Percentiles rank a stretch among this genome's conserved stretches.
These are phyloP conservation scores for Toxotes jaculatrix DNA, from an alignment of 2,113 vertebrate species.

Conservation along the genomic window DNA sequence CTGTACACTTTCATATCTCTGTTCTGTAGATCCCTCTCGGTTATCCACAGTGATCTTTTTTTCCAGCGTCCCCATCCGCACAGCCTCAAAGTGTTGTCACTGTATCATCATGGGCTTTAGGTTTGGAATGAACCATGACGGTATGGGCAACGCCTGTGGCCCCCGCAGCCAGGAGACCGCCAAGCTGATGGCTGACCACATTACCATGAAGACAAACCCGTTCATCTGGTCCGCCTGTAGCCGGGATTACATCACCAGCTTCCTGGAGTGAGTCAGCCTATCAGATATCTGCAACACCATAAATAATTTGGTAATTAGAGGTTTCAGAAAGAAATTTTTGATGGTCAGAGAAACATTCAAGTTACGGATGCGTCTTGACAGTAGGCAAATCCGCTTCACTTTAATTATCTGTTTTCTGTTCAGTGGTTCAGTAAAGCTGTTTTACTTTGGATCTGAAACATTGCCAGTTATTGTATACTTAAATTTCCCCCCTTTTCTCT, in stretches of 20 bases:
- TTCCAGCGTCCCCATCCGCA: constrained; percentile 4
- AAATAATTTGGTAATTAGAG: constrained; percentile 57
- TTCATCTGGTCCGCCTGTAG: constrained; percentile 99
- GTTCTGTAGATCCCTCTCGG: constrained; percentile 21
- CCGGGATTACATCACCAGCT: constrained; percentile 98
- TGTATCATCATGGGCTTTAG: constrained; percentile 79
- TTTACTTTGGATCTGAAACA: background rate
- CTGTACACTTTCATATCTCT: constrained; percentile 6
- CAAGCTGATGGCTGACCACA: constrained; percentile 99
- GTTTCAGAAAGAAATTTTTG: constrained; percentile 31
- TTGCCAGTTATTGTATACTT: background rate
- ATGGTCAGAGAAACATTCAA: constrained; percentile 20
- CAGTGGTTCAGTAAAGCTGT: background rate
- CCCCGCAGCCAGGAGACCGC: constrained; percentile 95
- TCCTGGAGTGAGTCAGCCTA: constrained; percentile 92
- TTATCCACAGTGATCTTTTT: constrained; percentile 39
- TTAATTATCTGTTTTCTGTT: background rate
- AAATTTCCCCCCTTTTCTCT: background rate
- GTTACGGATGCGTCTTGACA: background rate
- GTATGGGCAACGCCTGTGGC: constrained; percentile 95
- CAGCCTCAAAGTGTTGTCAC: constrained; percentile 50
- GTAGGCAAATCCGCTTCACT: background rate
- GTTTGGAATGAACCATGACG: constrained; percentile 99
- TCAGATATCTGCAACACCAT: constrained; percentile 52
- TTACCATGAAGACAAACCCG: constrained; percentile 99